phyloP scores from a whole-genome alignment of 1,140 invertebrate species.

The Drosophila leontia region DNA sequence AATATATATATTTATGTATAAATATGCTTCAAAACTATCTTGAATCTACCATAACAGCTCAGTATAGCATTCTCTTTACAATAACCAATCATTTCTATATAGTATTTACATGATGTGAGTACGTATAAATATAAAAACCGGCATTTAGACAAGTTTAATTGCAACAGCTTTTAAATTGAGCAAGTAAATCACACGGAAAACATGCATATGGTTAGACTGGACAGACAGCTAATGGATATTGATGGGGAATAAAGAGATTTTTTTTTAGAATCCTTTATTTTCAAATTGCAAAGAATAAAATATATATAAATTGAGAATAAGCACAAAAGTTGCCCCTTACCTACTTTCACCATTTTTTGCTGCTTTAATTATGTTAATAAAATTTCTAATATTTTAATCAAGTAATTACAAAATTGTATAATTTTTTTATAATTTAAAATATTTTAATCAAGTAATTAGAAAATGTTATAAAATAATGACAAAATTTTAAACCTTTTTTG shows the following conservation, averaged over 20 bases:
- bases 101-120: slow-evolving; percentile 6
- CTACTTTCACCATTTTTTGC: neutral
- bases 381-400: neutral
- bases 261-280: neutral
- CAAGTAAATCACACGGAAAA: slow-evolving; percentile 2
- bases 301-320: neutral
- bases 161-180: slow-evolving; percentile 6
- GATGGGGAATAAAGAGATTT: neutral
- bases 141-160: slow-evolving; percentile 12
- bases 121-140: slow-evolving; percentile 6
- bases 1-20: neutral
- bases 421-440: too few relatives aligned
- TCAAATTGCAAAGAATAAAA: neutral
- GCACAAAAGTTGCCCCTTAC: neutral
- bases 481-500: too few relatives aligned
- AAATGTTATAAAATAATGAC: too few relatives aligned
- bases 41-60: neutral
- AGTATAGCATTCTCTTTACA: neutral
- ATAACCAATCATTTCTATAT: neutral
- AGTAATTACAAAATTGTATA: neutral
- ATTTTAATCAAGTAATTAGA: too few relatives aligned
- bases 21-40: too few relatives aligned
- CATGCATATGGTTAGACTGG: neutral
- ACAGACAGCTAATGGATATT: neutral
- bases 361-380: neutral